Evolutionary conservation across 2,888 invertebrate genomes (phyloP), one percentile per base, ranked within the genome.

Genomic region (Callyntrura sp.): DNA sequence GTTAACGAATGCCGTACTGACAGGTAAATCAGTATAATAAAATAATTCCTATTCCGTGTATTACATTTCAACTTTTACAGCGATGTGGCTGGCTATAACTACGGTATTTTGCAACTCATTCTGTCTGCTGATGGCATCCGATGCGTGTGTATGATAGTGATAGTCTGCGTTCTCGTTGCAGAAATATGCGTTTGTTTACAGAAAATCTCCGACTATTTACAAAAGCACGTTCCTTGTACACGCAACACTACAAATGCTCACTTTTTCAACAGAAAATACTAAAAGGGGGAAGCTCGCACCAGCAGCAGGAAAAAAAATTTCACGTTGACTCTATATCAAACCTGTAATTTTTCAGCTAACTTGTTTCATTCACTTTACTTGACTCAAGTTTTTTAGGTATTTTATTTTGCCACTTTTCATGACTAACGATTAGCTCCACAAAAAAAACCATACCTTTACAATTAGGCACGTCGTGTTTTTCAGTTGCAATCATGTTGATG

Each of bases 21-120:
- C 81, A 81, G 62, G 62, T 17, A 81, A 57, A 81, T 81, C 81
- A 79, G 79, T 14, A 57, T 35, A 60, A 57, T 57, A 25, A 79
- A 81, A 81, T 62, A 60, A 60, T 28, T 81, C 28, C 62, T 28
- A 35, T 68, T 68, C 68, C 68, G 17, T 68, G 35, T 35, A 68
- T 68, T 68, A 68, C 35, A 25, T 68, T 68, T n/a, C 68, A 68
- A n/a, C 14, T 17, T 14, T 60, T 2, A n/a, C 35, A n/a, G 35
- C 35, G 35, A 35, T 35, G 35, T 35, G 35, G 6, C n/a, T n/a
- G n/a, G n/a, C n/a, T 35, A 6, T 35, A 6, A 6, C 35, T 68
- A 35, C 14, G 5, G 4, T 23, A 8, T 68, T 68, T 68, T 68
- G 68, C 62, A 23, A 62, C 23, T 62, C 62, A 23, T 62, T 62